Evolutionary conservation across 2,797 vertebrate species (phyloP), one percentile per base, ranked within the genome.

Genomic region (Crocidura indochinensis): DNA sequence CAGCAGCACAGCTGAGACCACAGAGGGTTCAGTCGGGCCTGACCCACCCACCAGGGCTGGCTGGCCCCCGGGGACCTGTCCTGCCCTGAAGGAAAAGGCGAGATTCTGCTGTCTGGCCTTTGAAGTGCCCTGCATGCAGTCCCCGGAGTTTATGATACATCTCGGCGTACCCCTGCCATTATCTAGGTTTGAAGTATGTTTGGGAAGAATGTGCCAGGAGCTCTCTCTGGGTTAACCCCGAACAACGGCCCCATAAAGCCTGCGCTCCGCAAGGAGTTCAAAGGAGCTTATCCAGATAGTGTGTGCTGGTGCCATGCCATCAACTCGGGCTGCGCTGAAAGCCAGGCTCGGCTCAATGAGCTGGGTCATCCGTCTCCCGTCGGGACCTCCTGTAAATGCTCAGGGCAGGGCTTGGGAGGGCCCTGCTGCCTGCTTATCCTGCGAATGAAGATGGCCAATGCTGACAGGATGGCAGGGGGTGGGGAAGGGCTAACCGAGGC

Each of bases 181-280:
- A 87, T 67, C 8, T 51, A 83, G 86, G 94, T 95, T 94, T 95
- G 95, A 97, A 96, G 91, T 84, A 74, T 82, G 87, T 94, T 94
- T 95, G 78, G 84, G 91, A 81, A 75, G 91, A 94, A 83, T 71
- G 75, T 83, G 75, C 75, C 24, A 90, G 88, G 93, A 94, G 86
- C 71, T 56, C 71, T 88, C 91, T 95, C 78, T 87, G 85, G 84
- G 94, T 95, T 90, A 96, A 91, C 90, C 44, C 74, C 91, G 93
- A 92, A 87, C 90, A 93, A 92, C 84, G 47, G 91, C 92, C 94
- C 88, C 92, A 65, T 96, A 96, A 96, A 96, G 95, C 53, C 68
- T 11, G 86, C 92, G 87, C 72, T 88, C 91, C 73, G 46, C 86
- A 22, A 78, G 82, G 84, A 92, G 94, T 95, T 96, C 96, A 97